Conservation (phyloP, 2,888 invertebrate species). For the Tolmerus cingulatus region DNA sequence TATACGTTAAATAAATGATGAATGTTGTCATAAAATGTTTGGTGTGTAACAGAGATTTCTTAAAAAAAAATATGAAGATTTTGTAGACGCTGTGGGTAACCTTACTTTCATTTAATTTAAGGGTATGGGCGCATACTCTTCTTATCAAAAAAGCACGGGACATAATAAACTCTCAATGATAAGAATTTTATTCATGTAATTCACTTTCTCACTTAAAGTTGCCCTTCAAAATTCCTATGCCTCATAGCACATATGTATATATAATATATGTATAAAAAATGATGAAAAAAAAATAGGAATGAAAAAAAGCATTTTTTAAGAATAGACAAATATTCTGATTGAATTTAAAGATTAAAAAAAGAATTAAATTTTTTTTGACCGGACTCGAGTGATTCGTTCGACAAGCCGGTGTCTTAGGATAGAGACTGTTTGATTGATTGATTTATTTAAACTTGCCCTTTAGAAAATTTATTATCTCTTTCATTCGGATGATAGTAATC, state of each 20-base stretch:
- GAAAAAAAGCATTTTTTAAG: background rate
- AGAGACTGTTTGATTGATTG: background rate
- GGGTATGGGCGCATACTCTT: background rate
- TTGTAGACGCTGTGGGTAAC: too few relatives aligned
- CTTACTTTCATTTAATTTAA: background rate
- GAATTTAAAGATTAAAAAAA: background rate
- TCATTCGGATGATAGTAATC: background rate
- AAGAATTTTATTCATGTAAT: background rate
- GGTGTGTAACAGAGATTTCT: too few relatives aligned
- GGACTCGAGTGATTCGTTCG: background rate
- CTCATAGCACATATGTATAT: background rate
- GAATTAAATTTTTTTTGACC: background rate
- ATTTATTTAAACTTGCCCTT: background rate
- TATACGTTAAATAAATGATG: too few relatives aligned
- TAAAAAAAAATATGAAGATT: too few relatives aligned
- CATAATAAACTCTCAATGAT: background rate
- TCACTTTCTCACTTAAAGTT: background rate
- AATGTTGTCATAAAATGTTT: too few relatives aligned
- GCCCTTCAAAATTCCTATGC: background rate
- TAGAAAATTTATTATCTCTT: background rate
- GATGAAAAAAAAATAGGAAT: background rate
- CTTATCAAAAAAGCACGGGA: background rate
- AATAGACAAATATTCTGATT: background rate
- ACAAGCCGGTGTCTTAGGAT: background rate
- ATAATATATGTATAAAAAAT: background rate